Conservation (phyloP, 2,113 vertebrate genomes). For the Aramus guarauna region DNA sequence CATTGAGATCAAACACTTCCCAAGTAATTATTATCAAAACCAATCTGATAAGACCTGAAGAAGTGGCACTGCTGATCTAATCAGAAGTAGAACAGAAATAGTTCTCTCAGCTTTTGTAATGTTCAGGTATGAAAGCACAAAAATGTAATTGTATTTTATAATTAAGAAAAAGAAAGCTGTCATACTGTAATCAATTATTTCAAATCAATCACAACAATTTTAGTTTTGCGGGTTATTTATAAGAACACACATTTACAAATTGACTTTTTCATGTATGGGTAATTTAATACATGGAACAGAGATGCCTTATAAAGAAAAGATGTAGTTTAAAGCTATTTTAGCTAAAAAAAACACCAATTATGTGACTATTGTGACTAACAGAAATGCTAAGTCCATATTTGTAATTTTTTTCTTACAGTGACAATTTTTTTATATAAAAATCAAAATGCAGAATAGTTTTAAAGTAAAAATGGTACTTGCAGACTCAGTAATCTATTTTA, state of each 20-base stretch:
- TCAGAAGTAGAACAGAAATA: conserved; percentile 75
- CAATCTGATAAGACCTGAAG: conserved; percentile 85
- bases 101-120: conserved; percentile 66
- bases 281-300: background rate
- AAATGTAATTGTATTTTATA: conserved; percentile 74
- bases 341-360: conserved; percentile 4
- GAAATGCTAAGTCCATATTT: background rate
- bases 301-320: background rate
- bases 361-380: background rate
- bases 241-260: conserved; percentile 31
- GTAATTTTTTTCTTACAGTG: background rate
- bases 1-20: conserved; percentile 97
- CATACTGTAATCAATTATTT: conserved; percentile 54
- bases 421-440: background rate
- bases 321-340: background rate
- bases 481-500: background rate
- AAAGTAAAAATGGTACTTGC: background rate
- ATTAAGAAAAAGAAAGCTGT: conserved; percentile 65
- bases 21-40: conserved; percentile 93
- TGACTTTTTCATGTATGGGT: conserved; percentile 1
- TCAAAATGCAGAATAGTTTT: background rate
- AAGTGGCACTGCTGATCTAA: conserved; percentile 85
- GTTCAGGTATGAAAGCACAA: conserved; percentile 60
- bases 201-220: conserved; percentile 53
- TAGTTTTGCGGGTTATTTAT: conserved; percentile 42